phyloP scores from a whole-genome alignment of 1,140 invertebrate species.

The Drosophila bifasciata region DNA sequence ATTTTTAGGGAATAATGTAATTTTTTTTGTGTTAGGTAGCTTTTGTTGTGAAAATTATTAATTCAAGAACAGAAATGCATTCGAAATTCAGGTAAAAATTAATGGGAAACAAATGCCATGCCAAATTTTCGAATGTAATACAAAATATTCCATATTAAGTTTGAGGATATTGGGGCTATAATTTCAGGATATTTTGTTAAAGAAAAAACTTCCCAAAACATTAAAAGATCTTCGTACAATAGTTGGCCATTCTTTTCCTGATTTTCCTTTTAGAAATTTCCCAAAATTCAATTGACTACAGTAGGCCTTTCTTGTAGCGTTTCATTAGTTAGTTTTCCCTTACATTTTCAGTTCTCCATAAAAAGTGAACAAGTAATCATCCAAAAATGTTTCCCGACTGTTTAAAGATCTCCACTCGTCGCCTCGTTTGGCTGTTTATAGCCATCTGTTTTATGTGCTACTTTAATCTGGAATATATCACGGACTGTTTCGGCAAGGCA shows the following conservation, averaged over 20 bases:
- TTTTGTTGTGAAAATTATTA: slow-evolving; percentile 18
- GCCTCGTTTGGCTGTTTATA: not conserved
- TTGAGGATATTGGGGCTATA: not conserved
- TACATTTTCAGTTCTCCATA: too few relatives aligned
- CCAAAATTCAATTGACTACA: not conserved
- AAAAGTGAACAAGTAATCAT: not conserved
- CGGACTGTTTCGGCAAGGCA: not conserved
- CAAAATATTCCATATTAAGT: too few relatives aligned
- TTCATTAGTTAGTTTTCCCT: not conserved
- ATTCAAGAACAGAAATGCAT: slow-evolving; percentile 43
- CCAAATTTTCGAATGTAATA: too few relatives aligned
- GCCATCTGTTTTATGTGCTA: not conserved
- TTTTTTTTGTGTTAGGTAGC: not conserved
- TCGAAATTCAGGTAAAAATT: not conserved
- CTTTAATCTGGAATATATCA: not conserved
- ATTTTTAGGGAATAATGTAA: slow-evolving; percentile 14
- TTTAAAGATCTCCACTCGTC: not conserved
- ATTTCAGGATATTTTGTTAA: too few relatives aligned
- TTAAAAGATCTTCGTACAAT: too few relatives aligned
- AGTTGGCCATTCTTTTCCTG: too few relatives aligned
- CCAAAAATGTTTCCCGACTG: not conserved
- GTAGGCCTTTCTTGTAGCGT: not conserved
- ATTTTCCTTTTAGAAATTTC: too few relatives aligned
- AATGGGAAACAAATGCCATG: too few relatives aligned
- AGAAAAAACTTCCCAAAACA: too few relatives aligned